Evolutionary conservation across 2,113 vertebrate genomes (phyloP).

Genomic region (Microcebus lehilahytsara): DNA sequence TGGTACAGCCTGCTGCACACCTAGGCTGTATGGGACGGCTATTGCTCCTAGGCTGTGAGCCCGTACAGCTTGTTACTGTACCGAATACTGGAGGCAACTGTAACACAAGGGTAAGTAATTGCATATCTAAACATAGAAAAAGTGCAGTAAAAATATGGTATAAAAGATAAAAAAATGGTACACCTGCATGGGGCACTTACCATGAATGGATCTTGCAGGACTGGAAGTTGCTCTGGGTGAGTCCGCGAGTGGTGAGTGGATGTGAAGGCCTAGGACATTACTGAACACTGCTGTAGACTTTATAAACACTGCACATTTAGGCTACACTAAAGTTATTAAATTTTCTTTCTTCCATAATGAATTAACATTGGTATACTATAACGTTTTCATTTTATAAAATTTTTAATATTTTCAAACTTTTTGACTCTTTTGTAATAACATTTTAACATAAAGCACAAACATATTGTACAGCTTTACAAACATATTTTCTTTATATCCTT

Average conservation of each 20-base stretch:
- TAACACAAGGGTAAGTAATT: background rate
- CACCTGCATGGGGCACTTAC: background rate
- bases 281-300: background rate
- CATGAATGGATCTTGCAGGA: background rate
- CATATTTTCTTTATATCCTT: background rate
- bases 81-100: background rate
- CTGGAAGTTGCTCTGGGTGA: background rate
- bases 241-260: background rate
- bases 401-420: background rate
- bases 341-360: background rate
- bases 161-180: background rate
- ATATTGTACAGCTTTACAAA: background rate
- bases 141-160: background rate
- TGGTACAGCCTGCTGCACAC: background rate
- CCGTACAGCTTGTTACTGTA: background rate
- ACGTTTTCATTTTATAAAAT: background rate
- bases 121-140: background rate
- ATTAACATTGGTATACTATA: background rate
- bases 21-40: background rate
- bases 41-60: background rate
- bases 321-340: background rate
- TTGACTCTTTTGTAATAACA: background rate
- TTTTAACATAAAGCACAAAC: background rate
- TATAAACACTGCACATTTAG: background rate
- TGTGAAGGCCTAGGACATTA: background rate